Evolutionary conservation across 2,797 vertebrate genomes (phyloP), one percentile per base, ranked within the genome.

Genomic region (Acanthis flammea): DNA sequence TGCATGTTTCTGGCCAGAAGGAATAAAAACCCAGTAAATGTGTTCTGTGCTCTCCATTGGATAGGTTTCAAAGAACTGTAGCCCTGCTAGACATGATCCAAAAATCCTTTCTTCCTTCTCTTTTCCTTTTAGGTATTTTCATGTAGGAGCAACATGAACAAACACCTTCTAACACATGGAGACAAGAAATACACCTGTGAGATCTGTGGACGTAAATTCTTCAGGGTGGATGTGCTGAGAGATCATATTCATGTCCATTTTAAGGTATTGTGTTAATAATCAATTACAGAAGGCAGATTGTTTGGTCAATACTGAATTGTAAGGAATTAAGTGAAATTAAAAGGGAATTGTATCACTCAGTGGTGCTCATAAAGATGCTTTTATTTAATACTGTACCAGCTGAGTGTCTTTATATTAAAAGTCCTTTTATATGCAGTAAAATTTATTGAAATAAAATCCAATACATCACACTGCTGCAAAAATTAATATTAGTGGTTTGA

Each of bases 131-230:
- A 99, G 99, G 98, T 99, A 48, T 99, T 99, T 98, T 99, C 99
- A 61, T 99, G 99, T 96, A 98, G 99, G 82, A 99, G 99, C 61
- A 99, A 99, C 97, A 99, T 99, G 99, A 99, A 99, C 98, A 99
- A 99, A 94, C 99, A 99, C 85, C 98, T 99, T 96, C 94, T 99
- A 95, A 99, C 99, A 39, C 99, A 99, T 2, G 99, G 99, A 6
- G 99, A 99, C 97, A 99, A 99, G 98, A 99, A 99, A 96, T 99
- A 99, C 97, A 99, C 99, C 18, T 99, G 99, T 51, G 99, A 99
- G 98, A 99, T 99, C 97, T 99, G 99, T 48, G 99, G 99, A 9
- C 99, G 99, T 90, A 99, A 98, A 98, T 99, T 99, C 98, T 99
- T 99, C 97, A 98, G 99, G 1, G 99, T 99, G 94, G 99, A 99